Evolutionary conservation across 2,113 vertebrate species (phyloP), one percentile per base, ranked within the genome.

Genomic region (Erinaceus europaeus): DNA sequence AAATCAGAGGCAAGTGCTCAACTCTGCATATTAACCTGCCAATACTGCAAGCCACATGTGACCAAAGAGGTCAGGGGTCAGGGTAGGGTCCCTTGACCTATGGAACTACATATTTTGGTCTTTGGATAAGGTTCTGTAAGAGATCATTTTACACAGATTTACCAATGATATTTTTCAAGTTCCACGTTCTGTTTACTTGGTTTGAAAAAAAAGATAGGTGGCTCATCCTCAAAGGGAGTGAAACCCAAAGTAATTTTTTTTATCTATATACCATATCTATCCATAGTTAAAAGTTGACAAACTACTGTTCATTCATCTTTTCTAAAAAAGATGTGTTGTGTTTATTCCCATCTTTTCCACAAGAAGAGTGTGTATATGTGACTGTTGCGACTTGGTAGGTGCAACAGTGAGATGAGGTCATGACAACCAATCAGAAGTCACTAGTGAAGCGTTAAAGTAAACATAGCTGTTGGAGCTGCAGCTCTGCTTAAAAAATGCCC

Each of bases 341-440:
- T 75, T 95, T 88, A 74, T 92, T 94, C 86, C 85, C 91, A 94
- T 94, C 95, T 95, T 95, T 90, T 96, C 91, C 86, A 84, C 0
- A 3, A 75, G 90, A 94, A 95, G 76, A 91, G 89, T 94, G 92
- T 93, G 86, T 95, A 93, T 84, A 94, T 95, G 96, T 94, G 94
- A 91, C 94, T 82, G 91, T 67, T 96, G 96, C 90, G 59, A 95
- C 95, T 95, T 91, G 82, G 65, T 96, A 97, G 96, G 96, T 97
- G 96, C 92, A 95, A 95, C 72, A 95, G 95, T 90, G 93, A 97
- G 95, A 97, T 97, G 96, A 97, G 97, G 97, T 97, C 97, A 97
- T 96, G 96, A 97, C 97, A 98, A 96, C 97, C 97, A 97, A 98
- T 98, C 96, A 97, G 96, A 97, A 98, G 96, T 96, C 96, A 96